These are phyloP conservation scores for Gallinago nigripennis DNA, from an alignment of 2,797 vertebrate genomes.

Conservation along the genomic window DNA sequence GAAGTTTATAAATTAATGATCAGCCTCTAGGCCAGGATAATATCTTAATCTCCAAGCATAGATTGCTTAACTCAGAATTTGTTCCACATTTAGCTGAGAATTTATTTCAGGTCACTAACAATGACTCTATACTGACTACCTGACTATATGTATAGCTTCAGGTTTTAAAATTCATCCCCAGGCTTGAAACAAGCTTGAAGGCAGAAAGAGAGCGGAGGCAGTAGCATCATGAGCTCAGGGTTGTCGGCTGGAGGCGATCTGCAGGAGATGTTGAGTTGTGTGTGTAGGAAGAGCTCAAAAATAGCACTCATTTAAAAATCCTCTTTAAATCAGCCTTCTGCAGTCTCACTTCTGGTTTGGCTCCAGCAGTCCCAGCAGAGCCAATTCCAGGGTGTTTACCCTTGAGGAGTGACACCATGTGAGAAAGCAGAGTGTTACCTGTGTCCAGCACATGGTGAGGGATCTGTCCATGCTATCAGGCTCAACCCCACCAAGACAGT, in stretches of 20 bases:
- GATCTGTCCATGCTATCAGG: background rate
- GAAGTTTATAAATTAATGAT: background rate
- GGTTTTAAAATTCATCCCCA: background rate
- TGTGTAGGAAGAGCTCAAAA: background rate
- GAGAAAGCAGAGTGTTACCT: rapidly evolving
- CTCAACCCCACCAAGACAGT: rapidly evolving
- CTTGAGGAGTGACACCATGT: rapidly evolving
- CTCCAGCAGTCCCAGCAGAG: background rate
- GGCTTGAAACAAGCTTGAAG: background rate
- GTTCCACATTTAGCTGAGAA: background rate
- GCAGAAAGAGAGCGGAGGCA: background rate
- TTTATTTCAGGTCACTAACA: background rate
- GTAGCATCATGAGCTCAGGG: background rate
- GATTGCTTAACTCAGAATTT: background rate
- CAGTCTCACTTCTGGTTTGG: background rate
- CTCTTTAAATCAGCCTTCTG: background rate
- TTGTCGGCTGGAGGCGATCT: constrained; percentile 20
- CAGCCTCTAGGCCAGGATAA: background rate
- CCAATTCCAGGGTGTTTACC: background rate
- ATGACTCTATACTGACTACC: background rate
- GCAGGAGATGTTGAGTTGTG: background rate
- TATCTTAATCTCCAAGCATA: background rate
- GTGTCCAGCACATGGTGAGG: rapidly evolving
- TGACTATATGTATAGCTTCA: background rate
- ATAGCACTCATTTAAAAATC: background rate